Evolutionary conservation across 2,113 vertebrate species (phyloP).

Genomic region (Cygnus atratus): DNA sequence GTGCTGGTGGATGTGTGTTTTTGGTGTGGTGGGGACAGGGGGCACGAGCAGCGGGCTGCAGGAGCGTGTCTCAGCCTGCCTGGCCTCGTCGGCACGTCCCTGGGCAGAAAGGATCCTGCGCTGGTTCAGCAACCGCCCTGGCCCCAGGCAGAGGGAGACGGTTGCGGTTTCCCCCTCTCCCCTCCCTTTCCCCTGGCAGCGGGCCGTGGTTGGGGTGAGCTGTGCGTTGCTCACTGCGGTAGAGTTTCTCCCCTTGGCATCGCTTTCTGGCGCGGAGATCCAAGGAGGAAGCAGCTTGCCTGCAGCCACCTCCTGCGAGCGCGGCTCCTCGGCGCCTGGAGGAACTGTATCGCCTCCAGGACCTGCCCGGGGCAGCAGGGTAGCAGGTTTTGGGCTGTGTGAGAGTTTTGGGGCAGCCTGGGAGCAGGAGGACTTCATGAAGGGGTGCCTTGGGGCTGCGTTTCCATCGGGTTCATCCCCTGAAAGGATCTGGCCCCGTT

Average conservation of each 20-base stretch:
- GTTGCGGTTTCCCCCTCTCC: slow-evolving; percentile 59
- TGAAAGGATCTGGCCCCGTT: background rate
- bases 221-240: slow-evolving; percentile 48
- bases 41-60: background rate
- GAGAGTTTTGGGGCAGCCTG: accelerated
- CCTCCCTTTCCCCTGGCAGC: slow-evolving; percentile 63
- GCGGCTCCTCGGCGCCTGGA: background rate
- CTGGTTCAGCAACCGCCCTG: slow-evolving; percentile 45
- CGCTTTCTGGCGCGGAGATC: background rate
- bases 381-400: background rate
- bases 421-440: background rate
- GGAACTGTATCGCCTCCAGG: background rate
- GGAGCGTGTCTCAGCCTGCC: slow-evolving; percentile 38
- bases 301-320: background rate
- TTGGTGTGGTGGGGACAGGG: background rate
- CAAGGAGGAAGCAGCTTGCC: slow-evolving; percentile 34
- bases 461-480: slow-evolving; percentile 7
- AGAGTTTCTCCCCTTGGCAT: slow-evolving; percentile 63
- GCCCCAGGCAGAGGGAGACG: slow-evolving; percentile 24
- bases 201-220: slow-evolving; percentile 52
- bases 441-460: background rate
- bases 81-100: background rate
- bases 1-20: background rate
- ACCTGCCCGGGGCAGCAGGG: background rate
- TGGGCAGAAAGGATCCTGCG: background rate